These are phyloP conservation scores for Portevinia maculata DNA, from an alignment of 2,888 invertebrate species.

Conservation along the genomic window DNA sequence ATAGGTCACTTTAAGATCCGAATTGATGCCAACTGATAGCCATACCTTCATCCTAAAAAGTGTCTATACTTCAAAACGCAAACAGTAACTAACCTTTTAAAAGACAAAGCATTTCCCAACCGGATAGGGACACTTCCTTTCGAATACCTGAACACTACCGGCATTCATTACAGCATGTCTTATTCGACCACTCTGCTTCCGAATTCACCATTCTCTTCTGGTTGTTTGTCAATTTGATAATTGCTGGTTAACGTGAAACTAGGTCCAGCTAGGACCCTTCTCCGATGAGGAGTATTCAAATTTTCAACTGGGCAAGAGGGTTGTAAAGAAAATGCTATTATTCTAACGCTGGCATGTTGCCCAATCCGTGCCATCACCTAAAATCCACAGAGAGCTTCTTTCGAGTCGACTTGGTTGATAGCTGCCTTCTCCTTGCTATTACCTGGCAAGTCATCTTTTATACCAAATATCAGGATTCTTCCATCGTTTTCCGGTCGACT, in stretches of 20 bases:
- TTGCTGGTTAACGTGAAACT: slow-evolving; percentile 57
- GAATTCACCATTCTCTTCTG: slow-evolving; percentile 25
- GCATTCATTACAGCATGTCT: slow-evolving; percentile 21
- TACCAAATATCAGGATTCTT: slow-evolving; percentile 41
- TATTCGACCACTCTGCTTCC: slow-evolving; percentile 7
- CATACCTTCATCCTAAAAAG: too few species aligned
- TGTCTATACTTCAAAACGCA: background rate
- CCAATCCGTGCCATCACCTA: slow-evolving; percentile 30
- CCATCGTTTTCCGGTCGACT: slow-evolving; percentile 51
- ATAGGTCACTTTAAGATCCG: too few species aligned
- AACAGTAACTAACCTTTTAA: background rate
- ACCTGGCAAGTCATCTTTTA: slow-evolving; percentile 22
- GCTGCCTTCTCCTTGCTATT: slow-evolving; percentile 14
- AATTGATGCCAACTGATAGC: too few species aligned
- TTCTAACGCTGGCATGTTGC: slow-evolving; percentile 55
- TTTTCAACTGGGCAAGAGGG: slow-evolving; percentile 34
- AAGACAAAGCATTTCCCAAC: background rate
- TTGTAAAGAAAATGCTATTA: slow-evolving; percentile 44
- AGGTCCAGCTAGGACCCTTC: slow-evolving; percentile 14
- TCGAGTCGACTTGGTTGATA: slow-evolving; percentile 27
- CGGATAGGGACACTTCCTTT: slow-evolving; percentile 6
- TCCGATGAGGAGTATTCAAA: slow-evolving; percentile 13
- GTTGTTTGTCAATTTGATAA: slow-evolving; percentile 71
- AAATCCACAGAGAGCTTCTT: slow-evolving; percentile 50
- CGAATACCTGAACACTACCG: slow-evolving; percentile 42